phyloP scores from a whole-genome alignment of 2,888 invertebrate species.

The Meteorus colon region DNA sequence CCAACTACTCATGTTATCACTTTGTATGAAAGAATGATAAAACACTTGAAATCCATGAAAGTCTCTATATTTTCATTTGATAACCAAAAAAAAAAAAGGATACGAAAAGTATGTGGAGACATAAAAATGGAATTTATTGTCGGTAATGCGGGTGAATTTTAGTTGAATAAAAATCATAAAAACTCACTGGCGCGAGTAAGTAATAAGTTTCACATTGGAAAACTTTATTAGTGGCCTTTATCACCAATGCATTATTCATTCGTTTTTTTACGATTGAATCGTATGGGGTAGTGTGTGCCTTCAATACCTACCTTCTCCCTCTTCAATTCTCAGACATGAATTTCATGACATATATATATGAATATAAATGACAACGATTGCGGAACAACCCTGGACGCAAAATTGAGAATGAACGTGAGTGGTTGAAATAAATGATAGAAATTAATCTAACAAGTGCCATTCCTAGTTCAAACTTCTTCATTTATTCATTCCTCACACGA shows the following conservation, averaged over 20 bases:
- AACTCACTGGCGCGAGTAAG: slow-evolving; percentile 45
- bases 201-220: slow-evolving; percentile 58
- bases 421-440: no score
- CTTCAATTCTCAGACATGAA: slow-evolving; percentile 32
- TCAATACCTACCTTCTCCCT: slow-evolving; percentile 13
- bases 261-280: slow-evolving; percentile 30
- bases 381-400: background rate
- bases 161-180: slow-evolving; percentile 49
- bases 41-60: background rate
- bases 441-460: no score
- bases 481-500: no score
- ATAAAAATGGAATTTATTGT: slow-evolving; percentile 28
- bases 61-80: no score
- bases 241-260: slow-evolving; percentile 30
- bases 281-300: slow-evolving; percentile 5
- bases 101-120: background rate
- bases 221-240: slow-evolving; percentile 54
- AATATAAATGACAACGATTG: background rate
- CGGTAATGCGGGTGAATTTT: background rate
- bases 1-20: no score
- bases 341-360: background rate
- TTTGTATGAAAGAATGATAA: background rate
- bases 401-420: background rate
- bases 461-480: no score
- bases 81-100: background rate